Evolutionary conservation across 2,797 vertebrate genomes (phyloP).

Genomic region (Melanogrammus aeglefinus): DNA sequence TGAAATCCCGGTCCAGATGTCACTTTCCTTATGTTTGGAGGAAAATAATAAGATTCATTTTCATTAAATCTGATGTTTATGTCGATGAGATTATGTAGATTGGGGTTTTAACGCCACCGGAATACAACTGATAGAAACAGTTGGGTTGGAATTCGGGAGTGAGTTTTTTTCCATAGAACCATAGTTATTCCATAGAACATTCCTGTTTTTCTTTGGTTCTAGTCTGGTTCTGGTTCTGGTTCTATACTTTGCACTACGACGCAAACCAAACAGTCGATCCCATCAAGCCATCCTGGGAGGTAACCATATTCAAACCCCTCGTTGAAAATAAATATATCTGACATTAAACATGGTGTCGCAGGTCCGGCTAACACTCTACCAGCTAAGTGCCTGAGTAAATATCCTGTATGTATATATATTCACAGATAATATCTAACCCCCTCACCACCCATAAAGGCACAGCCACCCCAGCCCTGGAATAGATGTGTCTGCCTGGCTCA

Average conservation of each 20-base stretch:
- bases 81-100: neutral
- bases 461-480: neutral
- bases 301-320: neutral
- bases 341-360: neutral
- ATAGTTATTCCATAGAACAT: neutral
- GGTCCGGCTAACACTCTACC: neutral
- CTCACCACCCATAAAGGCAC: too few species aligned
- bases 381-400: neutral
- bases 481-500: neutral
- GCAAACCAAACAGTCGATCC: neutral
- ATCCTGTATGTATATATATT: neutral
- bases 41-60: too few species aligned
- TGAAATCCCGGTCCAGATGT: too few species aligned
- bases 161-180: too few species aligned
- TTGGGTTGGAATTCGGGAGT: too few species aligned
- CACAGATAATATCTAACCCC: neutral
- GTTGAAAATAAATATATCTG: neutral
- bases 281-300: neutral
- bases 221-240: neutral
- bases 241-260: neutral
- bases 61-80: neutral
- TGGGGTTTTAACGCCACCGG: neutral
- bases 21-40: too few species aligned
- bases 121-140: too few species aligned
- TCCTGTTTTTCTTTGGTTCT: neutral